Evolutionary conservation across 2,888 invertebrate species (phyloP).

Genomic region (Lepetodrilus schrolli): DNA sequence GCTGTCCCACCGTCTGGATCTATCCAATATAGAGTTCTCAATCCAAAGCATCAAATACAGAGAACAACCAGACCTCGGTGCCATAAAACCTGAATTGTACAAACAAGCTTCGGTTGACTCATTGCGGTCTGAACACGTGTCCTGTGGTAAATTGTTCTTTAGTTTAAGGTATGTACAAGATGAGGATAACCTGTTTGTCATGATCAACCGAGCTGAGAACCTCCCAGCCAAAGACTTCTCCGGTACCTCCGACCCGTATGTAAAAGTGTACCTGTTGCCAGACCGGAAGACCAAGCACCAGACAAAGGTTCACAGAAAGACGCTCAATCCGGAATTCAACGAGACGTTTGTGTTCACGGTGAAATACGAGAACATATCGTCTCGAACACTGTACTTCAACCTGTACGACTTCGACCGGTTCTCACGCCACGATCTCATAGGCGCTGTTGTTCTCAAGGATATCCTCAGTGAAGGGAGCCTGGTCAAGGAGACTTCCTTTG

Average conservation of each 20-base stretch:
- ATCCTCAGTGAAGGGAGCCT: conserved; percentile 86
- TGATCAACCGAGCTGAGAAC: conserved; percentile 84
- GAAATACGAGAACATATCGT: conserved; percentile 83
- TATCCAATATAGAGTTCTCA: conserved; percentile 87
- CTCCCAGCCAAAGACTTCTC: conserved; percentile 89
- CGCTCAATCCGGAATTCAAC: conserved; percentile 87
- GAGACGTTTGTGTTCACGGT: conserved; percentile 90
- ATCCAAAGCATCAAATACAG: conserved; percentile 76
- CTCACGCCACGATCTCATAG: conserved; percentile 89
- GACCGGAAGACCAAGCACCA: conserved; percentile 90
- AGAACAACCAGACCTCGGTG: conserved; percentile 69
- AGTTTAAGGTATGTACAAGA: conserved; percentile 87
- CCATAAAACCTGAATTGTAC: conserved; percentile 74
- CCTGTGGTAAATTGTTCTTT: conserved; percentile 87
- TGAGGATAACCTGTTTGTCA: conserved; percentile 86
- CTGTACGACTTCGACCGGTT: conserved; percentile 92
- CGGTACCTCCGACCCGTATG: conserved; percentile 90
- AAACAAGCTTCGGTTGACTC: conserved; percentile 77
- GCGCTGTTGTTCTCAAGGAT: conserved; percentile 87
- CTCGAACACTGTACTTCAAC: conserved; percentile 87
- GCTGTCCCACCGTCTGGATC: conserved; percentile 85
- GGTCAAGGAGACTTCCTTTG: conserved; percentile 87
- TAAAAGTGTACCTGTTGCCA: conserved; percentile 88
- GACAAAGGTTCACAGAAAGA: conserved; percentile 86
- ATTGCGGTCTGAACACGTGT: conserved; percentile 58